Conservation (phyloP, 2,113 vertebrate genomes). For the Psittacara wagleri region DNA sequence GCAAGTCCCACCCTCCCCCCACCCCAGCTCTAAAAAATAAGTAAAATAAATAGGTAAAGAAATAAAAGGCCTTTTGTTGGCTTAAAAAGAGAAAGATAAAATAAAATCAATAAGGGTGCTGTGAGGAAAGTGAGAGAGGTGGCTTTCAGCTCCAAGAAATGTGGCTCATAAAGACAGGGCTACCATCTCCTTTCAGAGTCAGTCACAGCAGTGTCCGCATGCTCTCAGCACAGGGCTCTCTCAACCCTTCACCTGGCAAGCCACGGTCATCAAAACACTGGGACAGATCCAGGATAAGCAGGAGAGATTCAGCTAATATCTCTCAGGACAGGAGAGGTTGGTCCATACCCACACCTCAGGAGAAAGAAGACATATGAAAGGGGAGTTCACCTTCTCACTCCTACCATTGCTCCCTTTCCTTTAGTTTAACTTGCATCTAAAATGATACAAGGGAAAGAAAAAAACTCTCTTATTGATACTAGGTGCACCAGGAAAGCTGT, state of each 20-base stretch:
- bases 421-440: slow-evolving; percentile 54
- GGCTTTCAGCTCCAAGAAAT: slow-evolving; percentile 63
- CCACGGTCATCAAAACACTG: slow-evolving; percentile 22
- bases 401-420: slow-evolving; percentile 42
- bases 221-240: slow-evolving; percentile 24
- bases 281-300: slow-evolving; percentile 28
- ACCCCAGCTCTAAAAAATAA: slow-evolving; percentile 68
- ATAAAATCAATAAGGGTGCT: slow-evolving; percentile 63
- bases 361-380: slow-evolving; percentile 45
- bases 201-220: slow-evolving; percentile 34
- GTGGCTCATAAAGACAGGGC: slow-evolving; percentile 59
- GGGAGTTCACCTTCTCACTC: slow-evolving; percentile 27
- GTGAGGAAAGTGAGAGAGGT: slow-evolving; percentile 47
- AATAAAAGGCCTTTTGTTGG: slow-evolving; percentile 73
- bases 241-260: slow-evolving; percentile 20
- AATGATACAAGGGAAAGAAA: slow-evolving; percentile 54
- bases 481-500: slow-evolving; percentile 55
- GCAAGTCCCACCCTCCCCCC: slow-evolving; percentile 43
- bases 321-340: slow-evolving; percentile 13
- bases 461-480: slow-evolving; percentile 1
- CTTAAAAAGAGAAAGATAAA: slow-evolving; percentile 73
- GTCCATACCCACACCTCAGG: slow-evolving; percentile 27
- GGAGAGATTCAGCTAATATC: slow-evolving; percentile 19
- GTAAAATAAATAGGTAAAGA: slow-evolving; percentile 48
- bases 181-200: slow-evolving; percentile 58